A percentile compares a stretch with the other conserved stretches of the same genome.
These are phyloP conservation scores for Nomia melanderi DNA, from an alignment of 1,140 invertebrate genomes.

Conservation along the genomic window DNA sequence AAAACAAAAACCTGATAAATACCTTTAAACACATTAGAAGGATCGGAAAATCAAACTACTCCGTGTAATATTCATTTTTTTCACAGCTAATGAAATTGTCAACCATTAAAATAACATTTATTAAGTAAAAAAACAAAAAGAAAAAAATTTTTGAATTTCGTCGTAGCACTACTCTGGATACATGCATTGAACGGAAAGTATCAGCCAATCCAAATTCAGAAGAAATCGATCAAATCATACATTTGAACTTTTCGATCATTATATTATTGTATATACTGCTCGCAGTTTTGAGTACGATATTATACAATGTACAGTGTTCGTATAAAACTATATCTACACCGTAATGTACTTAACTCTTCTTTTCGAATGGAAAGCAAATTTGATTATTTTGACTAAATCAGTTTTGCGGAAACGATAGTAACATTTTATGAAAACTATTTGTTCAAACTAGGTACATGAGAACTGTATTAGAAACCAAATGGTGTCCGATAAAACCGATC, in stretches of 20 bases:
- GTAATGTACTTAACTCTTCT: neutral
- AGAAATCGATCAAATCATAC: neutral
- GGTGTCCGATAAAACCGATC: neutral
- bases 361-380: neutral
- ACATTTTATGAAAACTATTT: neutral
- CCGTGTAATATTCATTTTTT: neutral
- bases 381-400: neutral
- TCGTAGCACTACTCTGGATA: neutral
- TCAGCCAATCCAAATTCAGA: neutral
- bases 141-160: neutral
- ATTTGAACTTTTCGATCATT: neutral
- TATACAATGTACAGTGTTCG: neutral
- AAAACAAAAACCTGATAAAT: too few species aligned
- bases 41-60: neutral
- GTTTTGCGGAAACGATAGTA: neutral
- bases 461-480: neutral
- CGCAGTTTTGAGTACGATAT: neutral
- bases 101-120: neutral
- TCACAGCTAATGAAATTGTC: neutral
- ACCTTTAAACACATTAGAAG: constrained; percentile 7
- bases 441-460: neutral
- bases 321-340: constrained; percentile 10
- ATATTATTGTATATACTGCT: neutral
- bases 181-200: neutral
- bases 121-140: neutral